phyloP scores from a whole-genome alignment of 2,113 vertebrate genomes.

The Columbina picui region DNA sequence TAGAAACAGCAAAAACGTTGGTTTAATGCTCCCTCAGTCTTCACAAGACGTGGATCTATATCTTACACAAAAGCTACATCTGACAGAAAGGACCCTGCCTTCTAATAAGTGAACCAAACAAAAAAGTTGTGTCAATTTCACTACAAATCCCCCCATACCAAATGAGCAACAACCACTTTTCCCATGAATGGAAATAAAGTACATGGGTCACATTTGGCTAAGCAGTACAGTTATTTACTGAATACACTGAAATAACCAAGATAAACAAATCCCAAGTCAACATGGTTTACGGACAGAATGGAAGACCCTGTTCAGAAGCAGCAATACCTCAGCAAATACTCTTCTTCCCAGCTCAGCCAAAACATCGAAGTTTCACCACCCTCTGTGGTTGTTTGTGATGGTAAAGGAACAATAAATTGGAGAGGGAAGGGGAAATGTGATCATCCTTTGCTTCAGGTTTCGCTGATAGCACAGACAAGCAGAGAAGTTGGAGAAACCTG shows the following conservation, averaged over 20 bases:
- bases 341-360: background rate
- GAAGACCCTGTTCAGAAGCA: background rate
- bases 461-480: background rate
- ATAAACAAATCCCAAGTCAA: background rate
- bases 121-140: background rate
- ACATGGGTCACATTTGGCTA: background rate
- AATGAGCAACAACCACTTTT: background rate
- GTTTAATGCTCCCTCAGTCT: background rate
- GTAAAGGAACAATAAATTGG: background rate
- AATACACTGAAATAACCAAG: background rate
- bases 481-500: background rate
- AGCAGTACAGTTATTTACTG: background rate
- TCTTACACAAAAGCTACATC: background rate
- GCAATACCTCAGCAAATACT: background rate
- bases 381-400: background rate
- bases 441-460: background rate
- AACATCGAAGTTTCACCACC: background rate
- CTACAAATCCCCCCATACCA: accelerated
- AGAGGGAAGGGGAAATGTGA: background rate
- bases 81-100: background rate
- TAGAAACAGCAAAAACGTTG: background rate
- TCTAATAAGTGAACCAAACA: background rate
- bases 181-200: background rate
- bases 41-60: background rate
- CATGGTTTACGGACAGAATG: background rate